Conservation (phyloP, 64 coral and sea anemone species). For the Montipora capricornis region DNA sequence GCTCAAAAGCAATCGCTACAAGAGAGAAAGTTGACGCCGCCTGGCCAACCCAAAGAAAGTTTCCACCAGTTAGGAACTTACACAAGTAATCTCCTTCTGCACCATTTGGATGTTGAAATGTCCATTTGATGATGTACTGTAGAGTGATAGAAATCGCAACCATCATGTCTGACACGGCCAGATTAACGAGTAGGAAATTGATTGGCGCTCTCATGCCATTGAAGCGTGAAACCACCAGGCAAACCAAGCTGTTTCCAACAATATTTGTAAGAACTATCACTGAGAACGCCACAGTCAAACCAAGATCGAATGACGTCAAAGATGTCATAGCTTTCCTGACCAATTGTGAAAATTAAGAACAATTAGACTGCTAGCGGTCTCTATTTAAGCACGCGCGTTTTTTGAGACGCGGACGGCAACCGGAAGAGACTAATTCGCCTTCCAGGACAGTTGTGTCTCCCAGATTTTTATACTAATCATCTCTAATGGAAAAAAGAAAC, state of each 20-base stretch:
- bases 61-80: conserved; percentile 76
- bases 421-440: too few species aligned
- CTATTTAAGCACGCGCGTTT: too few species aligned
- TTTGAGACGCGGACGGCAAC: too few species aligned
- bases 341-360: too few species aligned
- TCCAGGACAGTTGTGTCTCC: too few species aligned
- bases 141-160: conserved; percentile 54
- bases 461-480: too few species aligned
- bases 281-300: background rate
- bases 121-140: conserved; percentile 54
- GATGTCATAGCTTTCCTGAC: too few species aligned
- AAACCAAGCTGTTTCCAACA: conserved; percentile 66
- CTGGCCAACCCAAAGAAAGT: conserved; percentile 65
- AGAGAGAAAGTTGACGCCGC: conserved; percentile 38
- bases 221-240: conserved; percentile 42
- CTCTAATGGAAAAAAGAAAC: too few species aligned
- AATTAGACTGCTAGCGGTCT: too few species aligned
- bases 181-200: conserved; percentile 74
- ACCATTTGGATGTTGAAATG: conserved; percentile 57
- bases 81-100: conserved; percentile 56
- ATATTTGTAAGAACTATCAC: conserved; percentile 53
- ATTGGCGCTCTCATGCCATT: conserved; percentile 44
- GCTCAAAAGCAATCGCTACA: conserved; percentile 32
- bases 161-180: conserved; percentile 77
- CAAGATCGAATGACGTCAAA: too few species aligned